phyloP scores from a whole-genome alignment of 2,888 invertebrate genomes.

The Amphipoea lucens region DNA sequence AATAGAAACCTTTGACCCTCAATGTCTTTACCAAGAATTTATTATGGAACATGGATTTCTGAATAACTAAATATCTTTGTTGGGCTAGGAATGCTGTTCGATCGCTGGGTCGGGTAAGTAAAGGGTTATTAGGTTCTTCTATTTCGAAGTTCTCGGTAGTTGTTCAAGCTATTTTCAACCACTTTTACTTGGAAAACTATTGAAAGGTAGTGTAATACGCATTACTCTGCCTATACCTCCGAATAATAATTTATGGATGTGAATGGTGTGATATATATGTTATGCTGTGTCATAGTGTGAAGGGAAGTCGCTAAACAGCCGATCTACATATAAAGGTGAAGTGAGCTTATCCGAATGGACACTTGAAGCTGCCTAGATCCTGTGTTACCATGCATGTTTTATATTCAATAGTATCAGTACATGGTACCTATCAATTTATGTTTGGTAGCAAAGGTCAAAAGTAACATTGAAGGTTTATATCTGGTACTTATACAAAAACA shows the following conservation, averaged over 20 bases:
- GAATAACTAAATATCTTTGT: conserved; percentile 7
- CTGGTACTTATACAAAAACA: too few species aligned
- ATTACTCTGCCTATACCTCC: background rate
- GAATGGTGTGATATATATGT: too few species aligned
- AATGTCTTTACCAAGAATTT: conserved; percentile 12
- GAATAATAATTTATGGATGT: background rate
- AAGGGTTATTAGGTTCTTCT: background rate
- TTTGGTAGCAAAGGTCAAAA: too few species aligned
- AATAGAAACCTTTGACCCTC: conserved; percentile 36
- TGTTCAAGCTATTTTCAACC: background rate
- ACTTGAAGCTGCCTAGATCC: too few species aligned
- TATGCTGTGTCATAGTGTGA: too few species aligned
- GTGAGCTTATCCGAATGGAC: too few species aligned
- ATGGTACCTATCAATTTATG: too few species aligned
- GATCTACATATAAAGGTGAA: too few species aligned
- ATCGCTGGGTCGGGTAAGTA: background rate
- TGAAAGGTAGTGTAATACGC: background rate
- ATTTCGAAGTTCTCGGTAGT: background rate
- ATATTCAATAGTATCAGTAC: too few species aligned
- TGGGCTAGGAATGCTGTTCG: background rate
- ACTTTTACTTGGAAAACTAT: background rate
- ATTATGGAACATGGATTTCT: conserved; percentile 13
- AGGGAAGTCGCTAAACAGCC: background rate
- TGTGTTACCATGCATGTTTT: too few species aligned
- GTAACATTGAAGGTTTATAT: too few species aligned